A percentile compares a stretch with the other conserved stretches of the same genome.
phyloP scores from a whole-genome alignment of 2,113 vertebrate genomes.

The Jacana jacana region DNA sequence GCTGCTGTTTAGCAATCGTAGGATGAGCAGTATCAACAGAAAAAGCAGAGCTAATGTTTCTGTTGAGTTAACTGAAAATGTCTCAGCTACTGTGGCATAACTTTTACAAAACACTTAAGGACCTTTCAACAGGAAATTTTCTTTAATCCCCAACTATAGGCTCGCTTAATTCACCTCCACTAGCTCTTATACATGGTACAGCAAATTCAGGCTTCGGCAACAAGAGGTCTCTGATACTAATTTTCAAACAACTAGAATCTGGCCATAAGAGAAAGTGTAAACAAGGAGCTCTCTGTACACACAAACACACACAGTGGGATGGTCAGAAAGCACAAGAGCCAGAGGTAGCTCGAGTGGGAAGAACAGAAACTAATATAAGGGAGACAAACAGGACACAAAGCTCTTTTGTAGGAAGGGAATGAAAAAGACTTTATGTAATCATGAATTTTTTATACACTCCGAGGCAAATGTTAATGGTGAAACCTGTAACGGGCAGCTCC shows the following conservation, averaged over 20 bases:
- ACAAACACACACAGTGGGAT: not conserved
- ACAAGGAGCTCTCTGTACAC: not conserved
- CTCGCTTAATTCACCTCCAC: not conserved
- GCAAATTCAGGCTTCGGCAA: not conserved
- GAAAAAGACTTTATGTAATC: not conserved
- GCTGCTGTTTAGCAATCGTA: not conserved
- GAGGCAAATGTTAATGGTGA: not conserved
- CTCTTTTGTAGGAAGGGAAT: not conserved
- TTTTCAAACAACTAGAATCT: not conserved
- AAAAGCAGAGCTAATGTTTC: not conserved
- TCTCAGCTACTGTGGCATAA: not conserved
- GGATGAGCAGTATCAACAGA: not conserved
- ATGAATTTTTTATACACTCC: not conserved
- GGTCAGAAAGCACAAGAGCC: not conserved
- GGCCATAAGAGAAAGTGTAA: not conserved
- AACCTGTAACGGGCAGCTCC: not conserved
- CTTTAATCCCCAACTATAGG: not conserved
- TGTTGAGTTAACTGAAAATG: not conserved
- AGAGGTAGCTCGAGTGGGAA: not conserved
- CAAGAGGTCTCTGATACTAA: not conserved
- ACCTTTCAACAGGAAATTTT: not conserved
- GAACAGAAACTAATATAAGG: not conserved
- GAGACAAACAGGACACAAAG: not conserved
- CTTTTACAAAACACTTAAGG: not conserved
- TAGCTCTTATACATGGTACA: rapidly evolving